Conservation (phyloP, 2,113 vertebrate species). For the Sylvilagus bachmani region DNA sequence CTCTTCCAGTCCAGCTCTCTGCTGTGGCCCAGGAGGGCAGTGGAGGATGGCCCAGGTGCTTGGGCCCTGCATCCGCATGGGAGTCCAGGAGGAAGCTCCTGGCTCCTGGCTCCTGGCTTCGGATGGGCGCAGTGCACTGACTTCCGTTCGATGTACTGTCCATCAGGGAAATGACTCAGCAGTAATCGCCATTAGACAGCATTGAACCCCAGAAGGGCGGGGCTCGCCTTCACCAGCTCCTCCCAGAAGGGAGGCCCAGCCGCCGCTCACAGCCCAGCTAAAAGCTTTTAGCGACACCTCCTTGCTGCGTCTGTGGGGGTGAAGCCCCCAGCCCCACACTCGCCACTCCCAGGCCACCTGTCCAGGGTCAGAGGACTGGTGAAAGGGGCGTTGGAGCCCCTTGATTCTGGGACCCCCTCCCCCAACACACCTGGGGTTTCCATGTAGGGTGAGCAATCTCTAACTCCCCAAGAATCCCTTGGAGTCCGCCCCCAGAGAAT, state of each 20-base stretch:
- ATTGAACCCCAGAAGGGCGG: not conserved
- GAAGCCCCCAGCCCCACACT: not conserved
- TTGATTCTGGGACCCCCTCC: not conserved
- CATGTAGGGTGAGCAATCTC: constrained; percentile 9
- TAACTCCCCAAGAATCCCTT: not conserved
- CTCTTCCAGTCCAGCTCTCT: too few relatives aligned
- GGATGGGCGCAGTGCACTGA: not conserved
- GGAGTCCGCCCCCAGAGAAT: too few relatives aligned
- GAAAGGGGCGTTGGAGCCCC: not conserved
- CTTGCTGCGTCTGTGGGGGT: not conserved
- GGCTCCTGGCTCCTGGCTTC: too few relatives aligned
- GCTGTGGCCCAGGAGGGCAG: too few relatives aligned
- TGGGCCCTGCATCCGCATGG: too few relatives aligned
- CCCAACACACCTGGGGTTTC: not conserved
- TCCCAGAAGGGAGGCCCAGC: not conserved
- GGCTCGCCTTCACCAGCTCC: not conserved
- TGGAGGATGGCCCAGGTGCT: too few relatives aligned
- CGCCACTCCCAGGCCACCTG: not conserved
- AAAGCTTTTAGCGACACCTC: not conserved
- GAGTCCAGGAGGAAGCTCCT: too few relatives aligned
- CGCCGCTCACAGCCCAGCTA: not conserved
- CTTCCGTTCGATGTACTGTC: not conserved
- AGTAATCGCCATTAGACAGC: constrained; percentile 36
- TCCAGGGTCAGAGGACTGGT: not conserved
- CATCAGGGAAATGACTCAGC: constrained; percentile 66